Base-by-base conservation (phyloP, 92 coral and sea anemone species). In the Zoanthus solanderi region DNA sequence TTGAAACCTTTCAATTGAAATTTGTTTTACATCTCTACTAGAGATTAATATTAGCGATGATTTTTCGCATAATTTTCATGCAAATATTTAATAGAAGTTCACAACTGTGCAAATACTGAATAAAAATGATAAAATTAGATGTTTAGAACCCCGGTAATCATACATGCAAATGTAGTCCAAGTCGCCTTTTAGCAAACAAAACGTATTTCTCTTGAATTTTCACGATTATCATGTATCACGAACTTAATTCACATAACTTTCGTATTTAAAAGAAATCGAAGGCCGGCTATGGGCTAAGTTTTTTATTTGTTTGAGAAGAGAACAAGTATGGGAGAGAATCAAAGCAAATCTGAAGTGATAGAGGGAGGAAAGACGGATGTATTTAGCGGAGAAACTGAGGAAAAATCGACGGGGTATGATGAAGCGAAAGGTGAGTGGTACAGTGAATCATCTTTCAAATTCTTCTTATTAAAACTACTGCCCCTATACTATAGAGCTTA, bases 311-410 rank as follows among this genome's bases (percentile, higher is more conserved):
- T 76, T 75, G 44, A 57, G 47, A 14, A 76, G 37, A 75, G 42
- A 76, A 48, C 81, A 76, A 18, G 0, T 28, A 76, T 76, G 81
- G 81, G 81, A 9, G 81, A 32, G 7, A 47, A 28, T 18, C 67
- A 76, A 37, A 76, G 67, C 63, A 76, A 76, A 53, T 4, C 67
- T 23, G 65, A 76, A 15, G 45, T 15, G 58, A 28, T 29, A 76
- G 81, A 76, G n/a, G 81, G 46, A 30, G 44, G 37, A 52, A 53
- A 31, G 34, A 17, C 66, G 61, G 46, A 18, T 76, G 81, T 52
- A 28, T 9, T 75, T 10, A 37, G 4, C 4, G 61, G 13, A 53
- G 81, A 37, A 15, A 37, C 31, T 28, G 46, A 34, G 13, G 16
- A 32, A 23, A 13, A 8, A 14, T 30, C 47, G 75, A 15, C 31